Percentiles rank a stretch among this genome's conserved stretches.
Conservation (phyloP, 2,888 invertebrate species). For the Pheosia tremula region DNA sequence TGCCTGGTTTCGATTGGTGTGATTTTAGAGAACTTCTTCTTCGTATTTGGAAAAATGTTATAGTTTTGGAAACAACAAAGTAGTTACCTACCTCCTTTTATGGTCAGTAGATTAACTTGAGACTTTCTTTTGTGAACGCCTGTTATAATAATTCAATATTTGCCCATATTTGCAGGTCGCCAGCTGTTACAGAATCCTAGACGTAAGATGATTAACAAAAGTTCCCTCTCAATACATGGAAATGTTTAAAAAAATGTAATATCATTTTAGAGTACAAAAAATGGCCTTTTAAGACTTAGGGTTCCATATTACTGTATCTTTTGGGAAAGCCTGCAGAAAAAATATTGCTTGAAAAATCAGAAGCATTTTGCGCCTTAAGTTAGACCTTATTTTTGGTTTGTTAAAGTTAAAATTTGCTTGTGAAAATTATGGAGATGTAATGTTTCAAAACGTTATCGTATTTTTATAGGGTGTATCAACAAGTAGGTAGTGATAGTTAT, state of each 20-base stretch:
- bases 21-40: too few relatives aligned
- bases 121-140: too few relatives aligned
- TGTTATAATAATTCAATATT: neutral
- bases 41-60: too few relatives aligned
- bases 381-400: neutral
- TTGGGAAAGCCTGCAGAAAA: neutral
- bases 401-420: neutral
- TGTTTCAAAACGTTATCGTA: neutral
- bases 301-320: too few relatives aligned
- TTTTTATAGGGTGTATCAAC: conserved; percentile 1
- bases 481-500: conserved; percentile 23
- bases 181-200: conserved; percentile 13
- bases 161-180: conserved; percentile 27
- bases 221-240: conserved; percentile 11
- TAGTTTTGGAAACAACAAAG: too few relatives aligned
- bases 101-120: too few relatives aligned
- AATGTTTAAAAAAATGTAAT: conserved; percentile 11
- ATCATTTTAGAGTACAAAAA: too few relatives aligned
- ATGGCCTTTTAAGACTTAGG: too few relatives aligned
- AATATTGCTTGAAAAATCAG: neutral
- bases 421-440: neutral
- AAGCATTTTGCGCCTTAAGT: neutral
- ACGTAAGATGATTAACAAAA: conserved; percentile 17
- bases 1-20: too few relatives aligned
- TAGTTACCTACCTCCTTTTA: too few relatives aligned